Evolutionary conservation across 2,888 invertebrate species (phyloP), one percentile per base, ranked within the genome.

Genomic region (Acleris laterana): DNA sequence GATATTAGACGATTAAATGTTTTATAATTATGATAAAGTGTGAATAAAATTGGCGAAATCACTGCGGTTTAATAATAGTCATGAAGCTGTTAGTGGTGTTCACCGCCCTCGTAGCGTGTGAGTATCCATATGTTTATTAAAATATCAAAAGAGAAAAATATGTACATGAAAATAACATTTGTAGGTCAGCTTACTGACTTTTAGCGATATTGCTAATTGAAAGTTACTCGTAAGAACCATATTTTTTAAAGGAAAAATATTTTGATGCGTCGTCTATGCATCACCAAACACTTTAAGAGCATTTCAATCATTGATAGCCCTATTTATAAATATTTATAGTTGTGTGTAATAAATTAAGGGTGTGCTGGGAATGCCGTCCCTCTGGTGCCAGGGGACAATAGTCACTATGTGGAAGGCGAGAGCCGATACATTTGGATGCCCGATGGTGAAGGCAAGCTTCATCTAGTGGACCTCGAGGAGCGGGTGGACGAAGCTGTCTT

Each of bases 371-470:
- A 70, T 49, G 76, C 77, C 16, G 70, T 83, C 25, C 82, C 84
- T 32, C 9, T 55, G 6, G 52, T 76, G 20, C 86, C 85, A 3
- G 79, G 79, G 25, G 84, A 86, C 66, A 86, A 86, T 66, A 84
- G 83, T 66, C 79, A 84, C 72, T 87, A 84, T 69, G 82, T 84
- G 46, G 85, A 85, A 58, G 85, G 87, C 0, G 79, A 75, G 51
- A 83, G 83, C 70, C 83, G 80, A 19, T 87, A 82, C 71, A 78
- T 87, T 28, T 87, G 84, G 85, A 86, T 87, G 78, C 84, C 86
- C 1, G 84, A 88, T 71, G 80, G 81, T 5, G 77, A 85, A 5
- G 83, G 82, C 3, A 73, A 74, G 0, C 84, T 84, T 0, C 78
- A 77, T 2, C 71, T 88, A 6, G 85, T 87, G 2, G 88, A 88